These are phyloP conservation scores for Deladenus siricidicola DNA, from an alignment of 2,888 invertebrate genomes.

Conservation along the genomic window DNA sequence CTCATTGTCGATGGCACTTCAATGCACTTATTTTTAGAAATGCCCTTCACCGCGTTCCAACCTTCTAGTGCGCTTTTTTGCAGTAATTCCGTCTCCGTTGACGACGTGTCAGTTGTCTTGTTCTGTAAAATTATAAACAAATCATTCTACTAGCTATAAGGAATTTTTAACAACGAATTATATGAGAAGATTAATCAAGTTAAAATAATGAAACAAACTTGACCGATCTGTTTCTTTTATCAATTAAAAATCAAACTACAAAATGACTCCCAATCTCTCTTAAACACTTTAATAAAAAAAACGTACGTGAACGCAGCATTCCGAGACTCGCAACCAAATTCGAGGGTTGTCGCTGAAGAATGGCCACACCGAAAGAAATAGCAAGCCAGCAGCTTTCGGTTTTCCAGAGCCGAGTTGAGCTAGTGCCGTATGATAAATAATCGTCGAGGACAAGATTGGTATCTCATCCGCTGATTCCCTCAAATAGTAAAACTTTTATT, in stretches of 20 bases:
- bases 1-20: background rate
- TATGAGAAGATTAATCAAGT: no score
- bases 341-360: constrained; percentile 6
- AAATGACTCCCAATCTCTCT: no score
- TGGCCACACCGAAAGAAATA: constrained; percentile 3
- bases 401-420: constrained; percentile 12
- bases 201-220: no score
- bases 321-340: constrained; percentile 6
- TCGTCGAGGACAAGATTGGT: background rate
- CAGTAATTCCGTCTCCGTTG: background rate
- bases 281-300: no score
- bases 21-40: background rate
- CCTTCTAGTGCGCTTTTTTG: background rate
- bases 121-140: background rate
- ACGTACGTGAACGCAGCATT: constrained; percentile 5
- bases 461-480: background rate
- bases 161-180: no score
- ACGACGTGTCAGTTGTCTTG: background rate
- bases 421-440: constrained; percentile 10
- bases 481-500: background rate
- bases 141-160: background rate
- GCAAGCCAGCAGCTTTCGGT: constrained; percentile 2
- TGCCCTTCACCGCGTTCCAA: constrained; percentile 3
- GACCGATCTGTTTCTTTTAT: no score
- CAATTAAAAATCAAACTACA: no score